A percentile compares a stretch with the other conserved stretches of the same genome.
Evolutionary conservation across 1,140 invertebrate species (phyloP).

Genomic region (Drosophila asahinai): DNA sequence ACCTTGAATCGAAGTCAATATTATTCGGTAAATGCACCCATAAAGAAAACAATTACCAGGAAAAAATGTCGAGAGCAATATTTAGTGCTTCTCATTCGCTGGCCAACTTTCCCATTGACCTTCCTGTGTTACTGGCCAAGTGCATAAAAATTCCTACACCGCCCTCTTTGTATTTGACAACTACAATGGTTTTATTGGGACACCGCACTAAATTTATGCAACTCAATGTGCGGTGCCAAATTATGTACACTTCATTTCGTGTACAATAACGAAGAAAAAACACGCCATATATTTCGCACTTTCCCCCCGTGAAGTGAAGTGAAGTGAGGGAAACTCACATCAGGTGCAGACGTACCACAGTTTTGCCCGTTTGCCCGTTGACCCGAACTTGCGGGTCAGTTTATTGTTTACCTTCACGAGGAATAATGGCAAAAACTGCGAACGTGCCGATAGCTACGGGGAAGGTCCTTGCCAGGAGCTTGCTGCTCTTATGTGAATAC

Average conservation of each 20-base stretch:
- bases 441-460: slow-evolving; percentile 61
- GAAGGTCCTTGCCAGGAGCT: slow-evolving; percentile 17
- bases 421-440: slow-evolving; percentile 46
- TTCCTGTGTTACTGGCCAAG: neutral
- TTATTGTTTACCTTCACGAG: slow-evolving; percentile 70
- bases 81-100: slow-evolving; percentile 33
- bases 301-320: neutral
- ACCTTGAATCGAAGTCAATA: slow-evolving; percentile 2
- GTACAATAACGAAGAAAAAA: slow-evolving; percentile 54
- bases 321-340: slow-evolving; percentile 37
- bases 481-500: slow-evolving; percentile 49
- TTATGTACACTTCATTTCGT: slow-evolving; percentile 80
- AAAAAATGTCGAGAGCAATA: slow-evolving; percentile 29
- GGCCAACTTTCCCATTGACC: slow-evolving; percentile 15
- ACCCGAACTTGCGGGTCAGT: slow-evolving; percentile 60
- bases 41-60: slow-evolving; percentile 39
- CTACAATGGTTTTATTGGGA: slow-evolving; percentile 73
- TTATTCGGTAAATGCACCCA: slow-evolving; percentile 7
- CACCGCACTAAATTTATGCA: slow-evolving; percentile 72
- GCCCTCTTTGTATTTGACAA: slow-evolving; percentile 63
- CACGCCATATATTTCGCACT: slow-evolving; percentile 65
- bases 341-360: slow-evolving; percentile 50
- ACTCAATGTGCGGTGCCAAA: slow-evolving; percentile 62
- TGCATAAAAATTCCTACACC: slow-evolving; percentile 21
- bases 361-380: slow-evolving; percentile 12